Evolutionary conservation across 2,797 vertebrate genomes (phyloP), one percentile per base, ranked within the genome.

Genomic region (Pseudomugil tenellus): DNA sequence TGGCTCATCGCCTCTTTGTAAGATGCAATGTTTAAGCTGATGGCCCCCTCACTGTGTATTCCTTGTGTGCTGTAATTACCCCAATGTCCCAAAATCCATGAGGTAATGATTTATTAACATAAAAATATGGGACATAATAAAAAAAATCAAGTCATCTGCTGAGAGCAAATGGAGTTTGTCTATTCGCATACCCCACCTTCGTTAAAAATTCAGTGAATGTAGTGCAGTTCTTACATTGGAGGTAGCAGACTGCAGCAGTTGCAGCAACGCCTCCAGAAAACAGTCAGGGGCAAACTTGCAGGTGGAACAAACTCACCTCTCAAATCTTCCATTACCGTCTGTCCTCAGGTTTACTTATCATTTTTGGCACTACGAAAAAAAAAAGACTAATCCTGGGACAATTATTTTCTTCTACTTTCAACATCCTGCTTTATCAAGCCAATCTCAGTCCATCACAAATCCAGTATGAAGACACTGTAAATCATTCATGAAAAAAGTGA

Each of bases 51-150:
- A 39, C 58, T 67, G 52, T 72, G 77, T 72, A 75, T 70, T 55
- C 73, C 84, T 84, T 86, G 77, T 83, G 83, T 77, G 79, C 76
- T 80, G 76, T 77, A 81, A 87, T 90, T 83, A 74, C 57, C 71
- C 55, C 74, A 70, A 82, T 59, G 74, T 79, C 64, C 73, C 29
- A 54, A 74, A 84, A 83, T 81, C 79, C 77, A 81, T 67, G 71
- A 77, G 67, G 35, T 73, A 66, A 76, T 80, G 63, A 85, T 84
- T 83, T 84, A 84, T 83, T 77, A 58, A 87, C 75, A 37, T 46
- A 56, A 34, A 72, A 72, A 70, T 58, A 34, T 76, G 63, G 51
- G 63, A 25, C 23, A 11, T 76, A 61, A 85, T 87, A 72, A 74
- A 83, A 74, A 83, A 77, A 84, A 65, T 21, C 58, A 49, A 72